Percentiles rank a stretch among this genome's conserved stretches.
phyloP scores from a whole-genome alignment of 2,888 invertebrate genomes.

The Campoletis raptor region DNA sequence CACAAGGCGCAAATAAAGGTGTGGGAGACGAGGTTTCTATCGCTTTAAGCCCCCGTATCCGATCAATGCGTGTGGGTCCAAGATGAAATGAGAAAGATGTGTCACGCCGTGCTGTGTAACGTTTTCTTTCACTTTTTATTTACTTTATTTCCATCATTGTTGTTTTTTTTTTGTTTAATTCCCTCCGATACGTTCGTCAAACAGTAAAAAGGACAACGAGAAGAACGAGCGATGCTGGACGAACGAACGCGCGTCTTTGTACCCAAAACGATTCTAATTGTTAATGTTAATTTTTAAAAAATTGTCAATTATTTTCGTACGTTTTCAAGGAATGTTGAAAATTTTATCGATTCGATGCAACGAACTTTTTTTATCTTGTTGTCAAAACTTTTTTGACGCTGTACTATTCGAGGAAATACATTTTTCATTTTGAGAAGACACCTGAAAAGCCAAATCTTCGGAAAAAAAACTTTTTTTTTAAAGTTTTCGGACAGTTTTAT shows the following conservation, averaged over 20 bases:
- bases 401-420: not conserved
- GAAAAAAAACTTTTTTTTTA: too few relatives aligned
- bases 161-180: conserved; percentile 49
- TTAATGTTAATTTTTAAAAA: conserved; percentile 8
- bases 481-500: too few relatives aligned
- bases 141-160: conserved; percentile 1
- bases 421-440: not conserved
- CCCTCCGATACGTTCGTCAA: conserved; percentile 71
- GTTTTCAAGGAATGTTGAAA: conserved; percentile 3
- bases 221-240: conserved; percentile 80
- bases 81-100: conserved; percentile 78
- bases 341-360: not conserved
- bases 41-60: conserved; percentile 50
- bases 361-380: not conserved
- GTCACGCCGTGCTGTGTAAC: conserved; percentile 79
- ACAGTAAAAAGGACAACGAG: conserved; percentile 71
- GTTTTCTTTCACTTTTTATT: conserved; percentile 29
- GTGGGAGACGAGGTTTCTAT: conserved; percentile 18
- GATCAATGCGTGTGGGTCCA: conserved; percentile 83
- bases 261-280: conserved; percentile 60
- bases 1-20: conserved; percentile 11
- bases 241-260: conserved; percentile 53
- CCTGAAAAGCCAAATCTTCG: not conserved
- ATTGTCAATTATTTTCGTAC: conserved; percentile 15
- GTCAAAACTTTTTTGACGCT: not conserved